A percentile compares a stretch with the other conserved stretches of the same genome.
Conservation (phyloP, 2,113 vertebrate genomes). For the Tetraodon nigroviridis region DNA sequence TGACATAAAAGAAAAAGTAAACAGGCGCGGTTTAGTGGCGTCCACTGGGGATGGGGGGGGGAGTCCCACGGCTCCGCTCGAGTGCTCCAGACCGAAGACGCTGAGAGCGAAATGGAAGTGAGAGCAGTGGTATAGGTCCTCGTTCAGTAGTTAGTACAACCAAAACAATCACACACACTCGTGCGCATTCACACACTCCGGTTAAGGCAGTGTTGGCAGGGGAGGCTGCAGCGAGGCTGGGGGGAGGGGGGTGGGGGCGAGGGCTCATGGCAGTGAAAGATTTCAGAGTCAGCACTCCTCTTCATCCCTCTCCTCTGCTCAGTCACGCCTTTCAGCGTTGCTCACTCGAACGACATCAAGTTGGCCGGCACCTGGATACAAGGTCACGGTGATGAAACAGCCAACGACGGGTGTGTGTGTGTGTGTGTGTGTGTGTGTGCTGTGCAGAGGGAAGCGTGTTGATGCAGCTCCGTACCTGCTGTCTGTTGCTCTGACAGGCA, state of each 20-base stretch:
- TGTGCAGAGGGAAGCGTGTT: not conserved
- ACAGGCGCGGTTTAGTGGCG: slow-evolving; percentile 1
- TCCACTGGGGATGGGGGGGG: not conserved
- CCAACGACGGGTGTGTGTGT: not conserved
- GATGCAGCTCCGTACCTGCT: slow-evolving; percentile 78
- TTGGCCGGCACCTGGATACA: slow-evolving; percentile 88
- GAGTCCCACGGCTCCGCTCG: slow-evolving; percentile 21
- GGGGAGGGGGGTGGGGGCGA: slow-evolving; percentile 43
- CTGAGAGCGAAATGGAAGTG: slow-evolving; percentile 23
- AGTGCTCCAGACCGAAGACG: slow-evolving; percentile 41
- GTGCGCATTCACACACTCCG: slow-evolving; percentile 49
- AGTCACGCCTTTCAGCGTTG: slow-evolving; percentile 35
- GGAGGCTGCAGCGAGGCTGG: slow-evolving; percentile 69
- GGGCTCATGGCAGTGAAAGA: slow-evolving; percentile 79
- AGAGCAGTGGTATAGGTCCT: slow-evolving; percentile 60
- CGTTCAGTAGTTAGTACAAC: slow-evolving; percentile 67
- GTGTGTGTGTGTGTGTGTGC: slow-evolving; percentile 1
- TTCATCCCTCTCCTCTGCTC: slow-evolving; percentile 41
- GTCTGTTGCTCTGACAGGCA: slow-evolving; percentile 96
- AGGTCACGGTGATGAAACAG: not conserved
- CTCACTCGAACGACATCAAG: slow-evolving; percentile 97
- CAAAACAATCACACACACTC: slow-evolving; percentile 52
- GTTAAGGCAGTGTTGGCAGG: slow-evolving; percentile 94
- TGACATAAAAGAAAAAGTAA: slow-evolving; percentile 9
- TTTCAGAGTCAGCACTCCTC: slow-evolving; percentile 47